These are phyloP conservation scores for Tupaia chinensis DNA, from an alignment of 2,113 vertebrate species.

Conservation along the genomic window DNA sequence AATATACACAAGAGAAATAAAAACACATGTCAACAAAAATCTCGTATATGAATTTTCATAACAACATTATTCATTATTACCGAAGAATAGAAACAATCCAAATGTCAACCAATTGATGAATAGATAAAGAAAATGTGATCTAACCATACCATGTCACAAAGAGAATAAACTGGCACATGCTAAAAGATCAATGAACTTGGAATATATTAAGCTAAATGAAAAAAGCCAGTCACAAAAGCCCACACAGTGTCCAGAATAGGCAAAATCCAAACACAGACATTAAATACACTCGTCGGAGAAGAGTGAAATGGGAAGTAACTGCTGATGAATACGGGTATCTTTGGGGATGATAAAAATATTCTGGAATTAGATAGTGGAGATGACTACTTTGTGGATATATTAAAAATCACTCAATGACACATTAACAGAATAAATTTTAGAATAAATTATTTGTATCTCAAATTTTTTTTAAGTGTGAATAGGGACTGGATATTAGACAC, in stretches of 20 bases:
- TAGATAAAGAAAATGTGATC: background rate
- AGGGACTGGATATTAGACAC: background rate
- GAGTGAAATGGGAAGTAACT: background rate
- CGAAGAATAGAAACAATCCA: background rate
- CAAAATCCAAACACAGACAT: background rate
- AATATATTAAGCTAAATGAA: background rate
- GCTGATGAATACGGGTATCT: background rate
- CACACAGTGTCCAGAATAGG: background rate
- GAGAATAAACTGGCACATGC: background rate
- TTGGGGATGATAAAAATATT: background rate
- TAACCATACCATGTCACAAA: background rate
- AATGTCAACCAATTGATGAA: background rate
- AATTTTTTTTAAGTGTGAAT: background rate
- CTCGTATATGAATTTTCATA: background rate
- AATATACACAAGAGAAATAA: background rate
- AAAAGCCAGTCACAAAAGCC: background rate
- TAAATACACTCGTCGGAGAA: background rate
- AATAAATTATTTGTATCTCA: background rate
- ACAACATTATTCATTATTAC: background rate
- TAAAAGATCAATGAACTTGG: background rate
- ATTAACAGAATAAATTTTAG: constrained; percentile 30
- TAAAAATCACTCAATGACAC: background rate
- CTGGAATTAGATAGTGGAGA: background rate
- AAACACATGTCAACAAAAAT: constrained; percentile 8
- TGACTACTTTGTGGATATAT: background rate